Conservation (phyloP, 2,113 vertebrate species). For the Proterorhinus semilunaris region DNA sequence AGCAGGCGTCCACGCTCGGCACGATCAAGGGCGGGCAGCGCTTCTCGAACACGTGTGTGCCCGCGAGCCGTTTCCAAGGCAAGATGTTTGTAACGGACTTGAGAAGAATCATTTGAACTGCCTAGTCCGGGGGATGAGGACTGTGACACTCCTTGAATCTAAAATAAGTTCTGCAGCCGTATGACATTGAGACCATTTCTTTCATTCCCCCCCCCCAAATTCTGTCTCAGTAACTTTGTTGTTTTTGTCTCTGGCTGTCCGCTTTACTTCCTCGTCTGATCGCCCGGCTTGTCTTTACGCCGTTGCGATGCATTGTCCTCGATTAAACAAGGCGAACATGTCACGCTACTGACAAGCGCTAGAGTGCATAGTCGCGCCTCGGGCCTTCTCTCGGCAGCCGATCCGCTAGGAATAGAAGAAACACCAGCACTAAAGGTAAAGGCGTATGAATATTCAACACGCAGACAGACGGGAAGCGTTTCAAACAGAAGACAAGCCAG, state of each 20-base stretch:
- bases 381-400: constrained; percentile 36
- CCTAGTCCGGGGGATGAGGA: constrained; percentile 30
- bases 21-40: constrained; percentile 59
- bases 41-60: constrained; percentile 34
- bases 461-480: constrained; percentile 14
- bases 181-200: constrained; percentile 30
- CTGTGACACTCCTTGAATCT: constrained; percentile 38
- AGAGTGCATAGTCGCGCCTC: constrained; percentile 28
- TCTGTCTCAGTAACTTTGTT: constrained; percentile 28
- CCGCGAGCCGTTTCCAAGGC: constrained; percentile 25
- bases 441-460: constrained; percentile 53
- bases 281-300: constrained; percentile 39
- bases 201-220: not conserved
- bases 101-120: constrained; percentile 51
- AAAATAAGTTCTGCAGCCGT: constrained; percentile 42
- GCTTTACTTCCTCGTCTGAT: constrained; percentile 44
- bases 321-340: constrained; percentile 55
- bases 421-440: constrained; percentile 42
- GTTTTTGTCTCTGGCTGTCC: constrained; percentile 19
- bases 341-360: constrained; percentile 38
- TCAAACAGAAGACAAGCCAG: constrained; percentile 26
- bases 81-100: constrained; percentile 24
- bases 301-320: constrained; percentile 48
- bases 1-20: constrained; percentile 52
- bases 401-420: constrained; percentile 47